Evolutionary conservation across 1,140 invertebrate genomes (phyloP).

Genomic region (Heliconius congener): DNA sequence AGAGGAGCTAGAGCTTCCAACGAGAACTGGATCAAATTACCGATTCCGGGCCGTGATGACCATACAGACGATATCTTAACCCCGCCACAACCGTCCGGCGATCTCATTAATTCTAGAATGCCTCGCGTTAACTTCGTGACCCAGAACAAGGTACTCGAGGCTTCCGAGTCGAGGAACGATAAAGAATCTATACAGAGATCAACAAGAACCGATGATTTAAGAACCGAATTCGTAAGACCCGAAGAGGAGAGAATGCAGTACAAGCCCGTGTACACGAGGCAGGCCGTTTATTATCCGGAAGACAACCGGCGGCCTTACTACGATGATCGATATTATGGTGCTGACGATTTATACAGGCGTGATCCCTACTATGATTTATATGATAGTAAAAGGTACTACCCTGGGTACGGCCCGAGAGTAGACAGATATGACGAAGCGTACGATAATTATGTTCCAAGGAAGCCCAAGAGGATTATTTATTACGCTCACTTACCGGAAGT

Average conservation of each 20-base stretch:
- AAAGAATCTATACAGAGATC: constrained; percentile 73
- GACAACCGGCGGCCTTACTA: constrained; percentile 68
- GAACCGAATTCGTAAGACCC: constrained; percentile 77
- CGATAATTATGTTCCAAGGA: constrained; percentile 71
- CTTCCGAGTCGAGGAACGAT: constrained; percentile 76
- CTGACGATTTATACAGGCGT: constrained; percentile 70
- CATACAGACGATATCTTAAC: constrained; percentile 63
- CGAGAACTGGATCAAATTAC: constrained; percentile 80
- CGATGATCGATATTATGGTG: constrained; percentile 70
- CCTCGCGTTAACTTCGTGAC: constrained; percentile 80
- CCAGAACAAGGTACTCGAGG: constrained; percentile 75
- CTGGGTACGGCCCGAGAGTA: constrained; percentile 63
- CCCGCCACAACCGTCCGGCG: constrained; percentile 68
- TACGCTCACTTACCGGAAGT: constrained; percentile 80
- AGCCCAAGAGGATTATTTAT: constrained; percentile 80
- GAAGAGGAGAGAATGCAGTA: constrained; percentile 65
- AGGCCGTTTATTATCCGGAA: constrained; percentile 77
- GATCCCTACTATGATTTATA: constrained; percentile 74
- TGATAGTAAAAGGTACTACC: constrained; percentile 64
- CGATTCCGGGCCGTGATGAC: constrained; percentile 62
- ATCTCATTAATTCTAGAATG: constrained; percentile 76
- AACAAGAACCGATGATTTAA: constrained; percentile 69
- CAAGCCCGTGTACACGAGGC: constrained; percentile 75
- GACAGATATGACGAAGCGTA: constrained; percentile 76
- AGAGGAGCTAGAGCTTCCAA: constrained; percentile 76